Evolutionary conservation across 2,888 invertebrate genomes (phyloP).

Genomic region (Apamea epomidion): DNA sequence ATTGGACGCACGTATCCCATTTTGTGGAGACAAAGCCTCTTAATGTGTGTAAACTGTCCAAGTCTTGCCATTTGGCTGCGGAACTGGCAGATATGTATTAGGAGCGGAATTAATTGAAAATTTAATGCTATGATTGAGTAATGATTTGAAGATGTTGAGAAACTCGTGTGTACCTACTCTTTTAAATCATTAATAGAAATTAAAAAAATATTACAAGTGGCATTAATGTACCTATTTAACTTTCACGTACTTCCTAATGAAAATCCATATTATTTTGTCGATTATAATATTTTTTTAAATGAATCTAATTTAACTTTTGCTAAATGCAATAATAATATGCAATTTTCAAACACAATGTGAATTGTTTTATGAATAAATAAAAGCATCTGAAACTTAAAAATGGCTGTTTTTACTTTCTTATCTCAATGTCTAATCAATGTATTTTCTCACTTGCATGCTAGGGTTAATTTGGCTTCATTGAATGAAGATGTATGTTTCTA

Average conservation of each 20-base stretch:
- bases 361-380: neutral
- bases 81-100: constrained; percentile 61
- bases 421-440: too few relatives aligned
- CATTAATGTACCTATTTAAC: neutral
- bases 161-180: neutral
- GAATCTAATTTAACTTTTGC: neutral
- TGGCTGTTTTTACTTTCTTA: neutral
- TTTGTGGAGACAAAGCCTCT: constrained; percentile 82
- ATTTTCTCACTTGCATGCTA: neutral
- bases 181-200: neutral
- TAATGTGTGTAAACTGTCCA: constrained; percentile 85
- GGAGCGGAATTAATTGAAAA: constrained; percentile 43
- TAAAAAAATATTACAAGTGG: neutral
- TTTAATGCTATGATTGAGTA: constrained; percentile 21
- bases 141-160: constrained; percentile 1
- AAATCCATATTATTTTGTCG: neutral
- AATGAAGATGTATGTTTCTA: neutral
- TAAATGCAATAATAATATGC: neutral
- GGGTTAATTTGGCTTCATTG: neutral
- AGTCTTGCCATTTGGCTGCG: constrained; percentile 81
- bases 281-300: neutral
- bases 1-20: constrained; percentile 84
- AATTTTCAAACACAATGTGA: neutral
- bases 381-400: neutral
- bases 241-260: neutral